phyloP scores from a whole-genome alignment of 1,140 invertebrate genomes.

The Ridgeia piscesae region DNA sequence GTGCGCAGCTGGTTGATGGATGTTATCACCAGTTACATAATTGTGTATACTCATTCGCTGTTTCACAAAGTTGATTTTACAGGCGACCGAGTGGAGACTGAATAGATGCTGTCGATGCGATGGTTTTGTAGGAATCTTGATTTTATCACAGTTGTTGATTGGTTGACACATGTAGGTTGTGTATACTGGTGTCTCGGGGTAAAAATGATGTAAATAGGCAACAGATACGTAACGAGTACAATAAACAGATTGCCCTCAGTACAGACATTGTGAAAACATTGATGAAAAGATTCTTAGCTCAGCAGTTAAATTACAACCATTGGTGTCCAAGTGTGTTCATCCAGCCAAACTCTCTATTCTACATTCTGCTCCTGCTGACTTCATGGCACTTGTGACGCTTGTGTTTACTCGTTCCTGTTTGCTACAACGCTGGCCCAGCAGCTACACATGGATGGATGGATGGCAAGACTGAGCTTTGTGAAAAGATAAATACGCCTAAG shows the following conservation, averaged over 20 bases:
- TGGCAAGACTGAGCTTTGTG: not conserved
- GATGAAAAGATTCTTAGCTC: not conserved
- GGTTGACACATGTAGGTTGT: not conserved
- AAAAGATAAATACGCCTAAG: not conserved
- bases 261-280: not conserved
- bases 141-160: not conserved
- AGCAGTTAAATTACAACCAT: not conserved
- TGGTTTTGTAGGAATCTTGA: no score
- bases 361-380: not conserved
- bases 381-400: not conserved
- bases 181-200: not conserved
- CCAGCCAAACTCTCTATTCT: not conserved
- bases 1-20: no score
- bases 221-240: not conserved
- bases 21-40: no score
- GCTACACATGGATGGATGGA: not conserved
- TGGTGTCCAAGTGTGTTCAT: not conserved
- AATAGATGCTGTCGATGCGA: no score
- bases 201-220: not conserved
- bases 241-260: not conserved
- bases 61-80: not conserved
- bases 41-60: not conserved
- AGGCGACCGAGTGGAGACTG: not conserved
- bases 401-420: not conserved
- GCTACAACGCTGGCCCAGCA: not conserved